Evolutionary conservation across 2,888 invertebrate genomes (phyloP).

Genomic region (Dicycla oo): DNA sequence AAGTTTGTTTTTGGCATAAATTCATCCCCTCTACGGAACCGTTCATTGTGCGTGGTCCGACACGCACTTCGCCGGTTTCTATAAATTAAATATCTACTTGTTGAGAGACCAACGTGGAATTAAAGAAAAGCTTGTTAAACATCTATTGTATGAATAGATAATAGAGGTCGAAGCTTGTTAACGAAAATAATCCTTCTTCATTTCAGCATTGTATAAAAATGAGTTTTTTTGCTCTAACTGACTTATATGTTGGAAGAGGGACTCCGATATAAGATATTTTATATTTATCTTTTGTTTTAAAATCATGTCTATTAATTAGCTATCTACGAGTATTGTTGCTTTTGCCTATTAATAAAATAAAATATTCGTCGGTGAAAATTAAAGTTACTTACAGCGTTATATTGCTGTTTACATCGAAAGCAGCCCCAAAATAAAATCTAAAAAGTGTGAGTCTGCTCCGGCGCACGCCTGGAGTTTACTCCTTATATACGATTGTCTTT

Average conservation of each 20-base stretch:
- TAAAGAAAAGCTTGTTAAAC: not conserved
- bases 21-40: too few relatives aligned
- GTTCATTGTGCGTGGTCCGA: too few relatives aligned
- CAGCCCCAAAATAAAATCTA: too few relatives aligned
- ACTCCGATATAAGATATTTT: not conserved
- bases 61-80: too few relatives aligned
- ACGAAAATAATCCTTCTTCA: not conserved
- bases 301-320: not conserved
- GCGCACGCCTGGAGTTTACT: too few relatives aligned
- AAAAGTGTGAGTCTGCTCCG: too few relatives aligned
- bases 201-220: not conserved
- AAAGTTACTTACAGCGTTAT: too few relatives aligned
- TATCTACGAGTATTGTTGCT: not conserved
- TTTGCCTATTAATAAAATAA: too few relatives aligned
- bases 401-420: too few relatives aligned
- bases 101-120: not conserved
- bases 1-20: too few relatives aligned
- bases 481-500: too few relatives aligned
- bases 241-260: not conserved
- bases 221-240: constrained; percentile 4
- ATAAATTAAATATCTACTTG: not conserved
- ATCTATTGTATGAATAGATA: not conserved
- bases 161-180: constrained; percentile 5
- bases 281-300: not conserved
- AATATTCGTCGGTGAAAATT: too few relatives aligned